Evolutionary conservation across 1,140 invertebrate genomes (phyloP).

Genomic region (Drosophila littoralis): DNA sequence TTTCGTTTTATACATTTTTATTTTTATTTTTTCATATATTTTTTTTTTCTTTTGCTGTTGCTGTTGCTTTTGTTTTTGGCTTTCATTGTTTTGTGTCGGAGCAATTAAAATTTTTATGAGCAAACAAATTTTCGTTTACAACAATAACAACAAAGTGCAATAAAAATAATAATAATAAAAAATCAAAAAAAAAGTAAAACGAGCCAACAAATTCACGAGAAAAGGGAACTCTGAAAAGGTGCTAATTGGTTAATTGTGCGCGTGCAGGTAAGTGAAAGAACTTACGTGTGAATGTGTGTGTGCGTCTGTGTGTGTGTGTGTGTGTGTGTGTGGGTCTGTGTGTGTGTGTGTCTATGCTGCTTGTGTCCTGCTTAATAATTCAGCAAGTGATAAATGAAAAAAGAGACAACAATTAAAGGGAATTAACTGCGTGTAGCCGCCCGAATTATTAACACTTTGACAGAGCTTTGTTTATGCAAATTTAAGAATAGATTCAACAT

Average conservation of each 20-base stretch:
- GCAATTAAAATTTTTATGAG: conserved; percentile 66
- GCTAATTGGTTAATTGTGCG: conserved; percentile 59
- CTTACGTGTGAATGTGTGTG: conserved; percentile 7
- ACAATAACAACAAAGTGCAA: conserved; percentile 48
- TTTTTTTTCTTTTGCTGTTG: conserved; percentile 15
- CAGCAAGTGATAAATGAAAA: conserved; percentile 5
- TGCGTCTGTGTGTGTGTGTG: not conserved
- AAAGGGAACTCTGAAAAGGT: conserved; percentile 43
- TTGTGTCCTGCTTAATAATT: conserved; percentile 30
- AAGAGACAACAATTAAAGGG: not conserved
- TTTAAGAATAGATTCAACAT: not conserved
- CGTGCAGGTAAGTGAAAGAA: conserved; percentile 22
- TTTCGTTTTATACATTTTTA: conserved; percentile 9
- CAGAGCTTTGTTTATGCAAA: not conserved
- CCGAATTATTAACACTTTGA: not conserved
- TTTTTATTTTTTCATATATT: conserved; percentile 13
- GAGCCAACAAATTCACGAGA: conserved; percentile 12
- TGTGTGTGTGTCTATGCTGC: not conserved
- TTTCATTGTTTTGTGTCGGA: conserved; percentile 58
- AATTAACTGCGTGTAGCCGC: not conserved
- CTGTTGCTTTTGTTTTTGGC: conserved; percentile 29
- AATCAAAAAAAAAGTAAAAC: not conserved
- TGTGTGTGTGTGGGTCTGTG: not conserved
- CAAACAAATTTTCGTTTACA: conserved; percentile 64
- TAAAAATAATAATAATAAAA: conserved; percentile 57